Percentiles rank a stretch among this genome's conserved stretches.
Conservation (phyloP, 2,797 vertebrate species). For the Eupleurogrammus muticus region DNA sequence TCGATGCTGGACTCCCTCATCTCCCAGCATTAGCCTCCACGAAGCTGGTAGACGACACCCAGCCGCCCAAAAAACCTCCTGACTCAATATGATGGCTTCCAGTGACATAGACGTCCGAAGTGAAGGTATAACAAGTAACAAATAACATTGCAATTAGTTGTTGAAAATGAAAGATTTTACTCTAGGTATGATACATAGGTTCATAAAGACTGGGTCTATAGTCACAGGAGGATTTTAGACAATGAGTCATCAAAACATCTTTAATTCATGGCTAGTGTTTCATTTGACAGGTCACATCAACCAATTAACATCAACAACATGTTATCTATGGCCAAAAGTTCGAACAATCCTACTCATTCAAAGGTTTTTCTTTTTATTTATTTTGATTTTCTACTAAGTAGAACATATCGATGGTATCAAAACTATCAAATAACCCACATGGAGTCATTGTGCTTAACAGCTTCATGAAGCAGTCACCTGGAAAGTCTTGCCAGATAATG, state of each 20-base stretch:
- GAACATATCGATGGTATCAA: no score
- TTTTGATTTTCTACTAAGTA: no score
- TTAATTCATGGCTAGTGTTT: slow-evolving; percentile 13
- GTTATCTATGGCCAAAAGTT: neutral
- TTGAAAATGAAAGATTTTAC: neutral
- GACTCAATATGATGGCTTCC: slow-evolving; percentile 72
- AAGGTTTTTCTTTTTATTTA: no score
- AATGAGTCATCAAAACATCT: slow-evolving; percentile 55
- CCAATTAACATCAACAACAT: neutral
- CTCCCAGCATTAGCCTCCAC: slow-evolving; percentile 25
- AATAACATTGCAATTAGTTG: neutral
- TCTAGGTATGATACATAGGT: neutral
- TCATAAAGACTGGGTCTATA: neutral
- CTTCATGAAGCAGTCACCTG: no score
- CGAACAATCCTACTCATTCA: no score
- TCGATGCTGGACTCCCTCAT: slow-evolving; percentile 40
- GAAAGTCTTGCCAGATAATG: no score
- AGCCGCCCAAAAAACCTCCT: slow-evolving; percentile 14
- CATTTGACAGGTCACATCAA: neutral
- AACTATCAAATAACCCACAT: no score
- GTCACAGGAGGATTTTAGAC: slow-evolving; percentile 28
- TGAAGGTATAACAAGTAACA: slow-evolving; percentile 55
- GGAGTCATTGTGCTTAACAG: no score
- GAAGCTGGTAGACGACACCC: slow-evolving; percentile 35
- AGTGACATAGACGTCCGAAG: slow-evolving; percentile 69